Evolutionary conservation across 2,888 invertebrate genomes (phyloP).

Genomic region (Luperina testacea): DNA sequence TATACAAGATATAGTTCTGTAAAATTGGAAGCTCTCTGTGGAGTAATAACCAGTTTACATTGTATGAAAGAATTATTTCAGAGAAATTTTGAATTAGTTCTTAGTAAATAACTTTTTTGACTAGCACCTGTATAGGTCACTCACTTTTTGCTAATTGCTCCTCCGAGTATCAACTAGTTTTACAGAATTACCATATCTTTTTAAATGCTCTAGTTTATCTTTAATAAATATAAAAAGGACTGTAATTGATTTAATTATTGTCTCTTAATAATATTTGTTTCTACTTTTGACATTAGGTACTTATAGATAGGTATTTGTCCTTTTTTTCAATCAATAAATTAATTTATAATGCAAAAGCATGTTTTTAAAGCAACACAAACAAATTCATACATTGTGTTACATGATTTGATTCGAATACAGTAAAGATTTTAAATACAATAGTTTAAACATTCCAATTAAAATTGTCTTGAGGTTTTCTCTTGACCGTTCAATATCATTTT

Average conservation of each 20-base stretch:
- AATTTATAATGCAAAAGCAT: slow-evolving; percentile 7
- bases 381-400: slow-evolving; percentile 8
- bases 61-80: neutral
- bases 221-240: slow-evolving; percentile 1
- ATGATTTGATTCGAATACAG: slow-evolving; percentile 3
- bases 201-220: slow-evolving; percentile 13
- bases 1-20: neutral
- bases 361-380: neutral
- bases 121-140: neutral
- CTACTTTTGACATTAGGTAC: slow-evolving; percentile 11
- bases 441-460: slow-evolving; percentile 39
- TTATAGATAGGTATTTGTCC: neutral
- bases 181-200: neutral
- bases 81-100: neutral
- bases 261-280: slow-evolving; percentile 23
- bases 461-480: slow-evolving; percentile 3
- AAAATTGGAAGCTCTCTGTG: slow-evolving; percentile 12
- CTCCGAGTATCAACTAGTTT: slow-evolving; percentile 3
- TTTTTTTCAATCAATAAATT: neutral
- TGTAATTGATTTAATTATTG: slow-evolving; percentile 40
- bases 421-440: neutral
- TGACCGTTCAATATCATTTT: neutral
- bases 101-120: neutral
- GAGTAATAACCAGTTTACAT: neutral
- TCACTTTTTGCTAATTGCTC: slow-evolving; percentile 2